Base-by-base conservation (phyloP, 1,140 invertebrate genomes). In the Phymorhynchus buccinoides region DNA sequence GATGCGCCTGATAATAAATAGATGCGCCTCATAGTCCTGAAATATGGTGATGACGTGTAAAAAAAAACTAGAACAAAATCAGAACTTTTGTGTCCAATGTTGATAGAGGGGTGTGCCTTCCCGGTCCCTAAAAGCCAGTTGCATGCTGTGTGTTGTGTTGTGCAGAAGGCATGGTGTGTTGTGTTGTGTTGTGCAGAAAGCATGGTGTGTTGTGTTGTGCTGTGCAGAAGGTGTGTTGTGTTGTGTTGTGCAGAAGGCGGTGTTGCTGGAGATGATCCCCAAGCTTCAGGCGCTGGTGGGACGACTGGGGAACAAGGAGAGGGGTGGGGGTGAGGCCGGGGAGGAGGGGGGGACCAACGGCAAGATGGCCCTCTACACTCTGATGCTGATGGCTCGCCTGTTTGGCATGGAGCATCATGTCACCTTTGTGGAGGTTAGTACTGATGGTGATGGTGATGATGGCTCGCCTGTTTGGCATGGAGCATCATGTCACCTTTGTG, bases 341-440 rank as follows among this genome's bases (percentile, higher is more conserved):
- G 91, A 92, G 35, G 91, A 92, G n/a, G 71, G 39, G 16, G 86
- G 87, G 22, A 91, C 96, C 9, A 95, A 96, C 85, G 96, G 96
- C 89, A 97, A 98, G 93, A 96, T 96, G 1, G 96, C 96, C 1
- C 92, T 98, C 27, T 95, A 97, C 41, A 96, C 96, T 1, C 90
- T 98, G 7, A 98, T 98, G 92, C 92, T 98, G 6, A 89, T 98
- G 16, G 96, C 96, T 0, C 95, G 96, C 88, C 91, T 95, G 56
- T 92, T 97, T 35, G 96, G 91, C 16, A 73, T 87, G 16, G 68
- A 88, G 22, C 80, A 84, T 66, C 89, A 88, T 32, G 83, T 89
- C 27, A 84, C 80, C 12, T 93, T 93, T 86, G 83, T 86, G 12
- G 78, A 92, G 89, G 92, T 92, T 84, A 66, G 83, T n/a, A n/a